phyloP scores from a whole-genome alignment of 2,888 invertebrate species.

The Drosophila austrosaltans region DNA sequence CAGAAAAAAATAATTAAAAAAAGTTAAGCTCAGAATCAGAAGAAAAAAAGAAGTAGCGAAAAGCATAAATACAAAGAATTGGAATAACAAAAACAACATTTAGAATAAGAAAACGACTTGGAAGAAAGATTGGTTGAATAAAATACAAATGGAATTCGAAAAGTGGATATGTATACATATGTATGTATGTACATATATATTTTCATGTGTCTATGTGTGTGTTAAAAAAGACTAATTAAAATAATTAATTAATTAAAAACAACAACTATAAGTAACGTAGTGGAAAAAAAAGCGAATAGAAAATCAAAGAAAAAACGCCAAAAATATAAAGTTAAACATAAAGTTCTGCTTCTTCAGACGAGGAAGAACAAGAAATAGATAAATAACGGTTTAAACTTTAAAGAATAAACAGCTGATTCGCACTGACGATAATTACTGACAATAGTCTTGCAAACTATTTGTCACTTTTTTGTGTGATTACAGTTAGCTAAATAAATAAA shows the following conservation, averaged over 20 bases:
- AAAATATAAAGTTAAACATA: neutral
- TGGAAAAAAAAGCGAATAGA: neutral
- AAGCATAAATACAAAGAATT: neutral
- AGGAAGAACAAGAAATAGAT: neutral
- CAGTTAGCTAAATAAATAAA: slow-evolving; percentile 16
- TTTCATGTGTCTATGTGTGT: too few relatives aligned
- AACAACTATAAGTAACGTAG: too few relatives aligned
- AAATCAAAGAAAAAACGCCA: neutral
- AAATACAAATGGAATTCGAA: too few relatives aligned
- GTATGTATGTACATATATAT: too few relatives aligned
- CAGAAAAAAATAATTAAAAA: neutral
- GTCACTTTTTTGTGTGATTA: neutral
- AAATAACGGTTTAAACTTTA: neutral
- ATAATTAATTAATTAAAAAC: too few relatives aligned
- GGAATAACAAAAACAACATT: neutral
- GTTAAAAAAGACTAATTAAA: too few relatives aligned
- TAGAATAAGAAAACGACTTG: too few relatives aligned
- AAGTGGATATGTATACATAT: too few relatives aligned
- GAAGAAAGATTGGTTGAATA: too few relatives aligned
- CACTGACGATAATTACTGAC: neutral
- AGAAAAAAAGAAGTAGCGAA: neutral
- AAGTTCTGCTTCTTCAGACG: neutral
- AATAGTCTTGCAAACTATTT: neutral
- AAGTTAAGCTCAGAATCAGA: neutral
- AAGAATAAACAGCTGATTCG: neutral